Base-by-base conservation (phyloP, 2,113 vertebrate species). In the Gobiocypris rarus region DNA sequence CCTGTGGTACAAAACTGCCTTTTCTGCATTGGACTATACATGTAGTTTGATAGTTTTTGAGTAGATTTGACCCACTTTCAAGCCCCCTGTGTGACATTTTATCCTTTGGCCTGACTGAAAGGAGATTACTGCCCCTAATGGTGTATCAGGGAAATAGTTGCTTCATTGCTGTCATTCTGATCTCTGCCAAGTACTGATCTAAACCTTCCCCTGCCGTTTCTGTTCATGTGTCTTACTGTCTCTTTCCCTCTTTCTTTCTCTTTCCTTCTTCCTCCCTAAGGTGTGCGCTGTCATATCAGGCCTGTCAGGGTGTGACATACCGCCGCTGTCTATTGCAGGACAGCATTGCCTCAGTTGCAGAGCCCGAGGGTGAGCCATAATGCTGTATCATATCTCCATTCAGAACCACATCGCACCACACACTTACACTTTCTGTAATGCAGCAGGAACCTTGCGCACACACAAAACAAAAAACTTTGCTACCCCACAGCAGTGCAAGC, bases 251-350 rank as follows among this genome's bases (percentile, higher is more conserved):
- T 78, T 38, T 80, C 24, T 45, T 24, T 81, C 9, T 41, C 75
- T 71, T 56, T 50, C 79, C 38, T 24, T 38, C 73, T 84, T 74
- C 71, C 90, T 90, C 87, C 89, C 92, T 56, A 93, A 99, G 98
- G 95, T 99, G 98, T 94, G 97, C 95, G 86, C 92, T 98, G 82
- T 97, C 98, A 82, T 97, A 96, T 93, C 97, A 97, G 89, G 96
- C 97, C 90, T 99, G 98, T 90, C 98, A 99, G 95, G 95, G 94
- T 41, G 88, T 99, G 92, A 95, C 95, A 7, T 98, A 97, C 93
- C 95, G 97, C 89, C 93, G 96, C 78, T 99, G 98, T 94, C 91
- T 99, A 92, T 95, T 98, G 82, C 96, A 96, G 0, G 98, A 99
- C 94, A 96, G 95, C 92, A 95, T 99, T 2, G 96, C 97, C 87